Evolutionary conservation across 2,888 invertebrate genomes (phyloP).

Genomic region (Prosapia bicincta): DNA sequence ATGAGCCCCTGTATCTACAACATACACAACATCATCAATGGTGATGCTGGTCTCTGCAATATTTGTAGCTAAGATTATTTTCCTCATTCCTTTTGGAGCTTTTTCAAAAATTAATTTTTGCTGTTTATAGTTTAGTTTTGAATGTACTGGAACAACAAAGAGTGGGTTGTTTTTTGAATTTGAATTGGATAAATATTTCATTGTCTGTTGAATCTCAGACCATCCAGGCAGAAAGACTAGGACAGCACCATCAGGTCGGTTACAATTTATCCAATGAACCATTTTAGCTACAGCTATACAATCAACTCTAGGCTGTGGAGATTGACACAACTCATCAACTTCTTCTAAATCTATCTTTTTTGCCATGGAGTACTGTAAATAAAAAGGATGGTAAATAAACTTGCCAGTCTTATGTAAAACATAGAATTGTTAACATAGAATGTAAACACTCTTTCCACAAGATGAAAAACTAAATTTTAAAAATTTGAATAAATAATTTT

Average conservation of each 20-base stretch:
- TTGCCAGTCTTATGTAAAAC: no score
- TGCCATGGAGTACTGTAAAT: slow-evolving; percentile 19
- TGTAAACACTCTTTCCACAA: no score
- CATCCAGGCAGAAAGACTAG: slow-evolving; percentile 74
- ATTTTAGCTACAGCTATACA: slow-evolving; percentile 52
- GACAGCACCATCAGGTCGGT: slow-evolving; percentile 62
- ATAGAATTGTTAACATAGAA: no score
- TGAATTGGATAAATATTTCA: slow-evolving; percentile 44
- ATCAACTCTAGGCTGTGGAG: not conserved
- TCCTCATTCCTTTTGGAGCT: not conserved
- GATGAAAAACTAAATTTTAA: no score
- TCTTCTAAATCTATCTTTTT: not conserved
- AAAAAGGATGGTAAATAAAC: no score
- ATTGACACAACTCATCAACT: not conserved
- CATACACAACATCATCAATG: slow-evolving; percentile 19
- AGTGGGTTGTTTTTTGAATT: not conserved
- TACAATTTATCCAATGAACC: slow-evolving; percentile 56
- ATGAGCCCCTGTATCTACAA: slow-evolving; percentile 48
- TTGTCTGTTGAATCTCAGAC: slow-evolving; percentile 59
- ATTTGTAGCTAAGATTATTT: slow-evolving; percentile 14
- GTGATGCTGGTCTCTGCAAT: slow-evolving; percentile 19
- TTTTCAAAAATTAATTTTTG: slow-evolving; percentile 13
- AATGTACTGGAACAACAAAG: slow-evolving; percentile 13
- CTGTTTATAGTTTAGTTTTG: slow-evolving; percentile 9
- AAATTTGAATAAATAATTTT: no score